Conservation (phyloP, 2,888 invertebrate genomes). For the Lucinisca nassula region DNA sequence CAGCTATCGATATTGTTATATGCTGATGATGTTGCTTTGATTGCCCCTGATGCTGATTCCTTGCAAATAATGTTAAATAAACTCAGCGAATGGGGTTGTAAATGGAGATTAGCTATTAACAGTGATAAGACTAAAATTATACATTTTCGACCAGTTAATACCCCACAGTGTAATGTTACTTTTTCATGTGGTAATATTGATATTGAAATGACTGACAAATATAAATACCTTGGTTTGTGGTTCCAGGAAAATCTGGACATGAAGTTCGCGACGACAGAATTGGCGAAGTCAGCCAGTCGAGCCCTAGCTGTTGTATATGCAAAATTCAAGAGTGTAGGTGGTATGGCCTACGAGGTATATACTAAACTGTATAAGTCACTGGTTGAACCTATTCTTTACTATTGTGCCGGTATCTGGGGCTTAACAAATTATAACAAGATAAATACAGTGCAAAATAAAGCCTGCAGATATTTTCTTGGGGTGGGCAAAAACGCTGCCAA, state of each 20-base stretch:
- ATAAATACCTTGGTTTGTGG: slow-evolving; percentile 56
- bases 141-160: too few relatives aligned
- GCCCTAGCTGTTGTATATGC: slow-evolving; percentile 15
- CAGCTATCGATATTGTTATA: background rate
- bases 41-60: slow-evolving; percentile 8
- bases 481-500: too few relatives aligned
- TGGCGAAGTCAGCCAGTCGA: slow-evolving; percentile 12
- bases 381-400: too few relatives aligned
- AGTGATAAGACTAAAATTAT: too few relatives aligned
- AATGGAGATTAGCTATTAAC: too few relatives aligned
- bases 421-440: too few relatives aligned
- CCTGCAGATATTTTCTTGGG: too few relatives aligned
- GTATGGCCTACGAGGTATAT: slow-evolving; percentile 28
- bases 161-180: too few relatives aligned
- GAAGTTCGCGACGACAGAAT: slow-evolving; percentile 1
- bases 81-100: too few relatives aligned
- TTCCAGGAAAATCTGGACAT: slow-evolving; percentile 31
- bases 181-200: too few relatives aligned
- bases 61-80: slow-evolving; percentile 27
- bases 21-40: slow-evolving; percentile 19
- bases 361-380: slow-evolving; percentile 31
- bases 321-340: slow-evolving; percentile 11
- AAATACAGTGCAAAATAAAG: too few relatives aligned
- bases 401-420: too few relatives aligned
- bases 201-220: slow-evolving; percentile 11